phyloP scores from a whole-genome alignment of 1,140 invertebrate genomes.

The Hylyphantes graminicola region DNA sequence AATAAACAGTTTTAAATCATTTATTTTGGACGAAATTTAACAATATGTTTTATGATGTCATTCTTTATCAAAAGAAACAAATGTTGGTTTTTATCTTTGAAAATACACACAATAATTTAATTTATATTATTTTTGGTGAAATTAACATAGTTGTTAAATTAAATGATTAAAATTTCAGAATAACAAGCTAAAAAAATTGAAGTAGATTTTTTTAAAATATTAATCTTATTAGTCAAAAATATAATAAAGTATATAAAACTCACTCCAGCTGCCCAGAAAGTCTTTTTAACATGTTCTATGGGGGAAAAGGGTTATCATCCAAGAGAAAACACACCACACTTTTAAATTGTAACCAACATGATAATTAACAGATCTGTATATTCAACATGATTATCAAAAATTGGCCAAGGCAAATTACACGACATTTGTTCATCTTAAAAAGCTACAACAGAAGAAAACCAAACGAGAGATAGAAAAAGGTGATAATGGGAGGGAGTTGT shows the following conservation, averaged over 20 bases:
- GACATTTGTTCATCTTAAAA: constrained; percentile 38
- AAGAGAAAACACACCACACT: constrained; percentile 23
- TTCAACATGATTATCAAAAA: constrained; percentile 60
- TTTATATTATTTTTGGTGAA: too few relatives aligned
- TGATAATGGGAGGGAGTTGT: constrained; percentile 31
- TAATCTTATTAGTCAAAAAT: neutral
- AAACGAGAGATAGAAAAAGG: constrained; percentile 10
- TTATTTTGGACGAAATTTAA: too few relatives aligned
- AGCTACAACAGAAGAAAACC: constrained; percentile 1
- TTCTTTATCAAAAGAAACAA: too few relatives aligned
- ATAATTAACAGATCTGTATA: constrained; percentile 56
- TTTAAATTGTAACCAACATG: constrained; percentile 47
- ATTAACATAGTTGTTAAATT: too few relatives aligned
- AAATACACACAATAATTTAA: too few relatives aligned
- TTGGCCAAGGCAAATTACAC: constrained; percentile 53
- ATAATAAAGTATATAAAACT: neutral
- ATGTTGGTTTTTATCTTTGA: too few relatives aligned
- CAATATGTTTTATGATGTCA: too few relatives aligned
- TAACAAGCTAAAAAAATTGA: neutral
- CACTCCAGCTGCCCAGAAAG: constrained; percentile 1
- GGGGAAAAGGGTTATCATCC: constrained; percentile 19
- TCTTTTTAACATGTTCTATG: constrained; percentile 18
- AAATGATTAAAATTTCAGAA: too few relatives aligned
- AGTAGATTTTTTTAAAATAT: neutral
- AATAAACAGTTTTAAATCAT: too few relatives aligned